Conservation (phyloP, 2,113 vertebrate species). For the Campylomormyrus tamandua region DNA sequence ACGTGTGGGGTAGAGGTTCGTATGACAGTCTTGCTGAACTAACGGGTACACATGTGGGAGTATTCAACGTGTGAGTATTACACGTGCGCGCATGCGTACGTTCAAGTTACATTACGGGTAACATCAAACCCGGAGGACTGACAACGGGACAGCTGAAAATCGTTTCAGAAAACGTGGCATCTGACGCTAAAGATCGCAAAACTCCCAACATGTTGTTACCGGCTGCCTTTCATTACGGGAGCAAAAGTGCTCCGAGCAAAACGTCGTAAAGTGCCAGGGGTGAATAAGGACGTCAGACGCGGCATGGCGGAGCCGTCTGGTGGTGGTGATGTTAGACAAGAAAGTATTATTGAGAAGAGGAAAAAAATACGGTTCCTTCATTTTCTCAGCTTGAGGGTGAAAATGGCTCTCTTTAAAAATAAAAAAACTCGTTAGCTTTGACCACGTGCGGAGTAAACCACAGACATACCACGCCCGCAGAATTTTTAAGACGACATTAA, state of each 20-base stretch:
- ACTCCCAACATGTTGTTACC: background rate
- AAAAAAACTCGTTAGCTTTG: background rate
- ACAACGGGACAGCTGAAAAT: background rate
- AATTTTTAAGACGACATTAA: background rate
- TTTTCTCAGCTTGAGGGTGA: background rate
- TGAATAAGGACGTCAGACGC: background rate
- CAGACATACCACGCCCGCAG: background rate
- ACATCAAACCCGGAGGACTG: background rate
- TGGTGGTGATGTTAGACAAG: background rate
- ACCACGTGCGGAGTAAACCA: background rate
- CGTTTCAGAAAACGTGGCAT: background rate
- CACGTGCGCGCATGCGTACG: background rate
- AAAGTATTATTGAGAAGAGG: background rate
- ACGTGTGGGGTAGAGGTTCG: slow-evolving; percentile 17
- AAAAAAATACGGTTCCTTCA: background rate
- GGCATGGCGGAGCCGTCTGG: background rate
- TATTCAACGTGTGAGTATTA: background rate
- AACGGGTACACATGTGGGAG: background rate
- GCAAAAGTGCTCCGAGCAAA: background rate
- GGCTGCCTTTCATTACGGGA: background rate
- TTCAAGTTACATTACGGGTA: background rate
- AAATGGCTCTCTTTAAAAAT: background rate
- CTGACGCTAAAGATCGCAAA: background rate
- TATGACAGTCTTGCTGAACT: background rate
- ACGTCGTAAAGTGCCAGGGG: background rate